Conservation (phyloP, 2,888 invertebrate species). For the Gibbula magus region DNA sequence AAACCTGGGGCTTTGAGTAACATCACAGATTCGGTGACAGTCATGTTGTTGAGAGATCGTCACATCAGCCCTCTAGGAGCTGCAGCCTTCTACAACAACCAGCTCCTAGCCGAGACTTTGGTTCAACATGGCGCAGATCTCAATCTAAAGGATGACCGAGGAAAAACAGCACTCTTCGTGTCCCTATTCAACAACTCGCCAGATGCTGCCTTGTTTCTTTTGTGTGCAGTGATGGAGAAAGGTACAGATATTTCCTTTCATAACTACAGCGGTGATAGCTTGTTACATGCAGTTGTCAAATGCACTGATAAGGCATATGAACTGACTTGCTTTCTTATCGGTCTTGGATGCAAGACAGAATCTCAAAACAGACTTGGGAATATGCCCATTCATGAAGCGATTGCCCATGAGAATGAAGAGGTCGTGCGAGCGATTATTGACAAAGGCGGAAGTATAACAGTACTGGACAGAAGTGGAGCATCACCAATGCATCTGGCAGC, state of each 20-base stretch:
- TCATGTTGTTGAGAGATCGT: background rate
- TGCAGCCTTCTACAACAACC: constrained; percentile 51
- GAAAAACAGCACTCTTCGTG: constrained; percentile 56
- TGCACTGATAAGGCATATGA: constrained; percentile 32
- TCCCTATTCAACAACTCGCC: constrained; percentile 46
- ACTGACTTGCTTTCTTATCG: constrained; percentile 36
- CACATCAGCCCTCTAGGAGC: constrained; percentile 57
- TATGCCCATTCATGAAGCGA: constrained; percentile 42
- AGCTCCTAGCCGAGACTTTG: constrained; percentile 51
- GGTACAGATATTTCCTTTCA: constrained; percentile 25
- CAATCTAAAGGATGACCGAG: constrained; percentile 46
- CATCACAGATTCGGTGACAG: constrained; percentile 3
- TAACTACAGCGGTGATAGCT: constrained; percentile 19
- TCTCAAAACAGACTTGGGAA: constrained; percentile 31
- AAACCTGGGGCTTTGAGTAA: constrained; percentile 37
- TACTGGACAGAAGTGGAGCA: background rate
- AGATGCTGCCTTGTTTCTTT: constrained; percentile 44
- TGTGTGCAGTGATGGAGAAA: constrained; percentile 36
- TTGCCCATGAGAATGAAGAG: constrained; percentile 42
- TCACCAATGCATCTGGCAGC: constrained; percentile 37
- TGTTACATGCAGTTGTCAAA: constrained; percentile 46
- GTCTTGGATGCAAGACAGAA: constrained; percentile 35
- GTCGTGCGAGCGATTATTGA: constrained; percentile 42
- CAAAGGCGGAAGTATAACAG: constrained; percentile 25
- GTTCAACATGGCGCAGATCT: constrained; percentile 56